phyloP scores from a whole-genome alignment of 2,797 vertebrate species.

The Sebastes itinus region DNA sequence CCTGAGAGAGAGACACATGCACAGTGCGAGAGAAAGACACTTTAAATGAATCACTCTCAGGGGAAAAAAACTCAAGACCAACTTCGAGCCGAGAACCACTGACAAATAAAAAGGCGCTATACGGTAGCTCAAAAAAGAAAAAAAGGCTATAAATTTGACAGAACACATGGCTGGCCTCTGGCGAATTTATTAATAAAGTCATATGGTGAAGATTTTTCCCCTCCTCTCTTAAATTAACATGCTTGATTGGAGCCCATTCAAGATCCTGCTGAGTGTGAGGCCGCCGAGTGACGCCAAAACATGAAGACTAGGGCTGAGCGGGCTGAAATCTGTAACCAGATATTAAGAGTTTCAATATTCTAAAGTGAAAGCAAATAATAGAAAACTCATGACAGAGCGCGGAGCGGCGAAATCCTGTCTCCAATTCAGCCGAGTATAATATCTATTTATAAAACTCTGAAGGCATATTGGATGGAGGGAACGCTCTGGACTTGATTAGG shows the following conservation, averaged over 20 bases:
- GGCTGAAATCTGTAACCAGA: slow-evolving; percentile 81
- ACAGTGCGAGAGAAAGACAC: slow-evolving; percentile 29
- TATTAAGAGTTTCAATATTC: slow-evolving; percentile 81
- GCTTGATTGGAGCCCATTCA: slow-evolving; percentile 68
- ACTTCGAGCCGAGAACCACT: slow-evolving; percentile 27
- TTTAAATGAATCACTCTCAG: slow-evolving; percentile 34
- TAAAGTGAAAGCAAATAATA: slow-evolving; percentile 83
- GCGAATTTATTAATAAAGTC: slow-evolving; percentile 75
- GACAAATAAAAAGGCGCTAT: slow-evolving; percentile 47
- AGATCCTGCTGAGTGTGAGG: slow-evolving; percentile 67
- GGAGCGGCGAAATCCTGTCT: slow-evolving; percentile 78
- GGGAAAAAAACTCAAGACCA: slow-evolving; percentile 32
- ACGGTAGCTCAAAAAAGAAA: slow-evolving; percentile 53
- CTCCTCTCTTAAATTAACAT: slow-evolving; percentile 73
- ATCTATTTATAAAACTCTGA: slow-evolving; percentile 84
- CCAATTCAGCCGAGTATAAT: slow-evolving; percentile 80
- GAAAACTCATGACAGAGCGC: slow-evolving; percentile 80
- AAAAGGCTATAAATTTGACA: slow-evolving; percentile 50
- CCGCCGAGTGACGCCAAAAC: slow-evolving; percentile 69
- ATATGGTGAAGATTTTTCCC: slow-evolving; percentile 63
- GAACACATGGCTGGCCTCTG: slow-evolving; percentile 59
- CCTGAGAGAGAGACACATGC: slow-evolving; percentile 26
- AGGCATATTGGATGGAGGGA: slow-evolving; percentile 69
- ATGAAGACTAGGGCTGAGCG: slow-evolving; percentile 63
- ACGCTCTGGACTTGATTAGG: slow-evolving; percentile 84